phyloP scores from a whole-genome alignment of 2,797 vertebrate genomes.

The Taenioides sp. region DNA sequence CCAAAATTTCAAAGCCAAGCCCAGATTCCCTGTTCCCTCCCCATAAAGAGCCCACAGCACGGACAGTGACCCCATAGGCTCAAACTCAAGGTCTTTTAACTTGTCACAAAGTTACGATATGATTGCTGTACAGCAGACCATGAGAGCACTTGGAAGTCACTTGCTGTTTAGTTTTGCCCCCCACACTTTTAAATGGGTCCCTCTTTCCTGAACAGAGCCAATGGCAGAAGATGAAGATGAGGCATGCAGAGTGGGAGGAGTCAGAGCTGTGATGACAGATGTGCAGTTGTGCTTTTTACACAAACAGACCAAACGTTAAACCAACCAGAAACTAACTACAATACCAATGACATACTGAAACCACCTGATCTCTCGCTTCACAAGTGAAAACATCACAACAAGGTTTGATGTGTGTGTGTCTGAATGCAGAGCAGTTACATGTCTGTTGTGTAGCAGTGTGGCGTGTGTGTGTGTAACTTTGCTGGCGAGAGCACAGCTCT shows the following conservation, averaged over 20 bases:
- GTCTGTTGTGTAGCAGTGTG: slow-evolving; percentile 26
- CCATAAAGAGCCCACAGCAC: slow-evolving; percentile 33
- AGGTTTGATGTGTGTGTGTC: slow-evolving; percentile 49
- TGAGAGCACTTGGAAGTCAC: slow-evolving; percentile 32
- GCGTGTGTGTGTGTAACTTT: slow-evolving; percentile 2
- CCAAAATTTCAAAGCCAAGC: slow-evolving; percentile 28
- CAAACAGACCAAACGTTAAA: slow-evolving; percentile 66
- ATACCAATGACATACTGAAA: slow-evolving; percentile 60
- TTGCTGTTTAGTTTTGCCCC: slow-evolving; percentile 37
- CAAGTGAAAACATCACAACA: slow-evolving; percentile 51
- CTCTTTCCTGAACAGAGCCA: slow-evolving; percentile 52
- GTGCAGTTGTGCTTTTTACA: slow-evolving; percentile 69
- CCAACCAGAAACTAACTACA: slow-evolving; percentile 59
- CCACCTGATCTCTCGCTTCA: slow-evolving; percentile 52
- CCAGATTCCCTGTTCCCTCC: slow-evolving; percentile 28
- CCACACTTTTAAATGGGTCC: slow-evolving; percentile 33
- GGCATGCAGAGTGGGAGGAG: slow-evolving; percentile 52
- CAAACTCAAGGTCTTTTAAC: slow-evolving; percentile 33
- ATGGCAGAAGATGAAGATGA: slow-evolving; percentile 54
- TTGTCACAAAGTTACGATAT: slow-evolving; percentile 17
- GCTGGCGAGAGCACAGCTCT: slow-evolving; percentile 67
- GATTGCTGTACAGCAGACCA: slow-evolving; percentile 20
- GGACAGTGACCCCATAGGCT: slow-evolving; percentile 25
- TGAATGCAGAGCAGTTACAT: slow-evolving; percentile 39
- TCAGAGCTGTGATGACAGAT: slow-evolving; percentile 38